Percentiles rank a stretch among this genome's conserved stretches.
Evolutionary conservation across 2,797 vertebrate species (phyloP).

Genomic region (Geotrypetes seraphini): DNA sequence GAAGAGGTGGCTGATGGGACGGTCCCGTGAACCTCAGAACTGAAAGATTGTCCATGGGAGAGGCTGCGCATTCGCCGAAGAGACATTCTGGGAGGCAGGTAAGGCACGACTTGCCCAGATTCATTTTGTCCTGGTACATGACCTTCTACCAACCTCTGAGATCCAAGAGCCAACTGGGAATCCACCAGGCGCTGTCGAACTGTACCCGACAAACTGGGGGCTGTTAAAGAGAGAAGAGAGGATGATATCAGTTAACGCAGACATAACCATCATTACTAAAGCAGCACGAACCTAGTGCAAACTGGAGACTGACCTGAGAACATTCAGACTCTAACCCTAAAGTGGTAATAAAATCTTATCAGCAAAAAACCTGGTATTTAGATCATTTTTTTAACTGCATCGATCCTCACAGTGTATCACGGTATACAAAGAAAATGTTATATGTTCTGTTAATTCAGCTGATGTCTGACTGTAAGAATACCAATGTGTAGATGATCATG

Average conservation of each 20-base stretch:
- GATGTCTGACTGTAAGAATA: too few species aligned
- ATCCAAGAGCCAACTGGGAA: conserved; percentile 77
- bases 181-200: conserved; percentile 90
- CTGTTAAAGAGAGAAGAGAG: conserved; percentile 51
- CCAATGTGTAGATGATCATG: too few species aligned
- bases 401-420: too few species aligned
- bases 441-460: too few species aligned
- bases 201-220: conserved; percentile 78
- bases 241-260: background rate
- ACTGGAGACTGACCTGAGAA: too few species aligned
- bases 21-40: conserved; percentile 43
- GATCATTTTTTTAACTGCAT: too few species aligned
- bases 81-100: conserved; percentile 58
- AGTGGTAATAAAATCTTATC: too few species aligned
- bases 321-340: too few species aligned
- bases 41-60: conserved; percentile 66
- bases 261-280: too few species aligned
- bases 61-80: conserved; percentile 75
- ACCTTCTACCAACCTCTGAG: conserved; percentile 97
- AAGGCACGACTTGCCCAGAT: conserved; percentile 44
- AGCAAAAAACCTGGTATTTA: too few species aligned
- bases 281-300: too few species aligned
- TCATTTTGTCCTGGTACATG: conserved; percentile 50
- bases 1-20: conserved; percentile 46
- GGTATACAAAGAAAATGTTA: too few species aligned